Evolutionary conservation across 1,140 invertebrate genomes (phyloP), one percentile per base, ranked within the genome.

Genomic region (Atopsyche davidsoni): DNA sequence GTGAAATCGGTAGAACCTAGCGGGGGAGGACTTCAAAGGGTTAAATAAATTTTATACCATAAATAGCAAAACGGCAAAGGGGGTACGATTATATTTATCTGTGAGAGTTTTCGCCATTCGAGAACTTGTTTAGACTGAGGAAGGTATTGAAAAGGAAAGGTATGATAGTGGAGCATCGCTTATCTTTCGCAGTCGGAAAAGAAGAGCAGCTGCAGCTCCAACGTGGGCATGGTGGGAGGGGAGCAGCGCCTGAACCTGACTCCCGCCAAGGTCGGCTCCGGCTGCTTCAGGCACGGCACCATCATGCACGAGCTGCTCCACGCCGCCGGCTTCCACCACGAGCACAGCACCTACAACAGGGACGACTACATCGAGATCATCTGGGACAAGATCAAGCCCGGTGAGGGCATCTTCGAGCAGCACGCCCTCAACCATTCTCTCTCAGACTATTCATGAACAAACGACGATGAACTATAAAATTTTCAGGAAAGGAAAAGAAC

Each of bases 251-350:
- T 46, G 2, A 7, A 32, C 35, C 32, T 46, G 6, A 38, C 43
- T 7, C 49, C 61, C 1, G 49, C 56, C 36, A 57, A 63, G 17
- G 46, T 51, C 4, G 56, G 56, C 2, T 43, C 48, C 4, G 32
- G 36, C 10, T 50, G 47, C 31, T 21, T 50, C 14, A 22, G 2
- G 22, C 6, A 49, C n/a, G 50, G 42, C 4, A 35, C 78, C 2
- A 69, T 81, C 13, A 64, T 81, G 28, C 82, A 85, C 57, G 81
- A 84, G 64, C 63, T 85, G 3, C 69, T 82, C 58, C 82, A 85
- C 57, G 78, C 80, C 0, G 55, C 82, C 1, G 83, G 82, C n/a
- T 82, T 83, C 61, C 77, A 72, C 56, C 78, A 87, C 59, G 81
- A 85, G 57, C 84, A 86, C 59, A 80, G 79, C 55, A 68, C 80